Evolutionary conservation across 2,888 invertebrate genomes (phyloP), one percentile per base, ranked within the genome.

Genomic region (Pocota personata): DNA sequence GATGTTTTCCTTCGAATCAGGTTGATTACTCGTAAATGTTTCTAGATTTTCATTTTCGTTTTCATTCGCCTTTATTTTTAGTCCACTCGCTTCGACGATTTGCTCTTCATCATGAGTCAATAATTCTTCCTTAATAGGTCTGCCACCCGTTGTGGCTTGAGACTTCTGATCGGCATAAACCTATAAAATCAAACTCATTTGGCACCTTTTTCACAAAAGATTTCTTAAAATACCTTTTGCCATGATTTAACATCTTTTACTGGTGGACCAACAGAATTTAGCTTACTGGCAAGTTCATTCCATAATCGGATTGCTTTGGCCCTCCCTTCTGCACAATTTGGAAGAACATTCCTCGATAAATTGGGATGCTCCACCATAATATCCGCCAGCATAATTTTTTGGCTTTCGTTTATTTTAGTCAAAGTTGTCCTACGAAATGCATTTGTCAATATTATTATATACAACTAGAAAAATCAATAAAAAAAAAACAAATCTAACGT

Each of bases 41-140:
- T n/a, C n/a, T n/a, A n/a, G n/a, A n/a, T n/a, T n/a, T n/a, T n/a
- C n/a, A 14, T 52, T 52, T 5, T 27, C 52, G 2, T 10, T 5
- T 27, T 27, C 35, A 10, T n/a, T n/a, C n/a, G n/a, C n/a, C n/a
- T n/a, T n/a, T n/a, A 32, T 32, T 16, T 48, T 19, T 35, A 82
- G 67, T n/a, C 87, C 78, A 52, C 73, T 76, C 43, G 87, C 78
- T 64, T 76, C 72, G n/a, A 82, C 48, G 69, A 87, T 78, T 67
- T 66, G 37, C 46, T 83, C 78, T n/a, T 76, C 87, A 24, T 79
- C 67, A 14, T 16, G 46, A 27, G 80, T 76, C 14, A 80, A 46
- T 3, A 76, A 8, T 14, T 69, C 72, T 58, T 75, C 78, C 19
- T 82, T 75, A 46, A 50, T 82, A 2, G 55, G 75, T 24, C 82